Evolutionary conservation across 2,113 vertebrate species (phyloP), one percentile per base, ranked within the genome.

Genomic region (Hystrix cristata): DNA sequence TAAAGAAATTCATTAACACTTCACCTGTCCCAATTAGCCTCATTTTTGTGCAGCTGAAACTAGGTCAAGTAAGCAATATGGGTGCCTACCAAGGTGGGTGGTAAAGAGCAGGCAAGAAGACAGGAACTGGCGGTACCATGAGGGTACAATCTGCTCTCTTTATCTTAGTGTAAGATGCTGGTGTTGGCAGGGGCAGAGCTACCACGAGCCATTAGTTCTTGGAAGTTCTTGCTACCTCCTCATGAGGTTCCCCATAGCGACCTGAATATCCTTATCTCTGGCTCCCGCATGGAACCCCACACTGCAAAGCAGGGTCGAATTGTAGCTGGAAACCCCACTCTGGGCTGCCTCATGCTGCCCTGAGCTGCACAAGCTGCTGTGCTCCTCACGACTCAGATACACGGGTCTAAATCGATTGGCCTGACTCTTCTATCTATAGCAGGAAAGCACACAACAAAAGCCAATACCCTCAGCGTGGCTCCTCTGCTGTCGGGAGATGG

Each of bases 61-160:
- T 43, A 16, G 15, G 19, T 64, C 83, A 96, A 53, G 80, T 43
- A 82, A 90, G 48, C 31, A 87, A n/a, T 31, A 51, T 21, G 60
- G 5, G 12, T 29, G 53, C 6, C 2, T 29, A 21, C 6, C 31
- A 13, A 55, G 3, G 5, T 87, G 6, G 2, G 31, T 86, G 7
- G 16, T 43, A 65, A 65, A 87, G n/a, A 29, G 34, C 38, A 13
- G 23, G 3, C 14, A 79, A 80, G 60, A 71, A 82, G 90, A 38
- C 6, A 27, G n/a, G 4, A 76, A 81, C 48, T 34, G 76, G 7
- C 12, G 34, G 5, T 65, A 15, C 34, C 69, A n/a, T 3, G 19
- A 55, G 8, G 7, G 1, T 71, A 19, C 62, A 67, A 1, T 0
- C 0, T 1, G 0, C 21, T 80, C 7, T 46, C 43, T 13, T 60